Conservation (phyloP, 2,888 invertebrate genomes). For the Herminia tarsipennalis region DNA sequence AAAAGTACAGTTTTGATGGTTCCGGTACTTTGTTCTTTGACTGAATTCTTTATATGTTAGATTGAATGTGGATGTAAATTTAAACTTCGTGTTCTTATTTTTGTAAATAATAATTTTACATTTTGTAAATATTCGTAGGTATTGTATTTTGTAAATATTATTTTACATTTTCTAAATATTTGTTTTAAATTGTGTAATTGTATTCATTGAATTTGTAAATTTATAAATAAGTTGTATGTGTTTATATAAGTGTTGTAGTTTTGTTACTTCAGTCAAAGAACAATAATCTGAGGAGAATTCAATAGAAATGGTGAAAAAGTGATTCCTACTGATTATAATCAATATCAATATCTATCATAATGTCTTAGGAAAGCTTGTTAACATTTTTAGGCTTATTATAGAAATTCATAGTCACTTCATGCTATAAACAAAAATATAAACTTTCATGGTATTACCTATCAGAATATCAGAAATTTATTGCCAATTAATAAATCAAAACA, state of each 20-base stretch:
- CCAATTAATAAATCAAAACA: background rate
- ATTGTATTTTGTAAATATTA: background rate
- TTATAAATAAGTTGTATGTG: background rate
- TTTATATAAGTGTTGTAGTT: background rate
- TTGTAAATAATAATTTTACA: conserved; percentile 6
- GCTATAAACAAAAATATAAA: conserved; percentile 7
- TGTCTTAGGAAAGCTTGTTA: conserved; percentile 52
- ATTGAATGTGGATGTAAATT: background rate
- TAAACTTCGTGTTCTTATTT: background rate
- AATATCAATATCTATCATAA: conserved; percentile 35
- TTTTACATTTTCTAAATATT: conserved; percentile 2
- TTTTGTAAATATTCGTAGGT: conserved; percentile 1
- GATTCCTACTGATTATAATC: conserved; percentile 4
- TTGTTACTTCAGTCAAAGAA: conserved; percentile 21
- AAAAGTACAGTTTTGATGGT: conserved; percentile 3
- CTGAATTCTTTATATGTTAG: background rate
- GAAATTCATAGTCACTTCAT: conserved; percentile 51
- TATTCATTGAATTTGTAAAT: background rate
- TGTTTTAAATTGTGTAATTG: conserved; percentile 1
- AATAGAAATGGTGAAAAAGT: conserved; percentile 20
- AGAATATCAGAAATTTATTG: too few relatives aligned
- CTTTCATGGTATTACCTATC: background rate
- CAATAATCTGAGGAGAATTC: conserved; percentile 8
- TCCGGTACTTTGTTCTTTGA: conserved; percentile 7
- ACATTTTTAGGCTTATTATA: conserved; percentile 47